Evolutionary conservation across 2,113 vertebrate genomes (phyloP).

Genomic region (Phaethornis superciliosus): DNA sequence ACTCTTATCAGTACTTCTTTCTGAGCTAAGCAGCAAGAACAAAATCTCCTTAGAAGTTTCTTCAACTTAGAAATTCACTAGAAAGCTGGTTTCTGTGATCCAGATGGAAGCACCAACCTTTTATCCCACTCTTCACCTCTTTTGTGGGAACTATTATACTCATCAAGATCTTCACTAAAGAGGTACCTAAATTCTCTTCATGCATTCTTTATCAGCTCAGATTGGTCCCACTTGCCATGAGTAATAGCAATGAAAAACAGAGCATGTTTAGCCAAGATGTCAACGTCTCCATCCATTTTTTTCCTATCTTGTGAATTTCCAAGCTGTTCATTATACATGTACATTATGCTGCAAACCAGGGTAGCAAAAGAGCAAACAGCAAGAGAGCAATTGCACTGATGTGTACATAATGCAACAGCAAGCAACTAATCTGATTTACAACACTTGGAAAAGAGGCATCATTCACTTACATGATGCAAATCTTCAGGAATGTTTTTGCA

Average conservation of each 20-base stretch:
- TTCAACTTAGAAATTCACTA: background rate
- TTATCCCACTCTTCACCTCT: background rate
- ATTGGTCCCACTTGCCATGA: background rate
- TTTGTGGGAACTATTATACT: background rate
- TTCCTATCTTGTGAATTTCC: background rate
- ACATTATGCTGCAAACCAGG: background rate
- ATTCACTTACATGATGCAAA: background rate
- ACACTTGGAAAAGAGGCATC: background rate
- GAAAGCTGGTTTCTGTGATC: background rate
- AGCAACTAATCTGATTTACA: background rate
- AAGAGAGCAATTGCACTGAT: background rate
- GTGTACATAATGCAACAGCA: slow-evolving; percentile 39
- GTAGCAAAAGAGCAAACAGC: background rate
- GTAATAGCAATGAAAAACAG: background rate
- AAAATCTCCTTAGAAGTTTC: slow-evolving; percentile 1
- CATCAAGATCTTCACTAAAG: background rate
- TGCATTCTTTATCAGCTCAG: background rate
- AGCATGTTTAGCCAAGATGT: background rate
- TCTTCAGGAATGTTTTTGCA: slow-evolving; percentile 21
- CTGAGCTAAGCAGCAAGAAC: background rate
- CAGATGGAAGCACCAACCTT: background rate
- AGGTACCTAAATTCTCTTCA: background rate
- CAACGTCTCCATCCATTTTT: background rate
- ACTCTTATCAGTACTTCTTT: background rate
- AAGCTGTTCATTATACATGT: background rate